Conservation (phyloP, 2,888 invertebrate species). For the Tipula confusa region DNA sequence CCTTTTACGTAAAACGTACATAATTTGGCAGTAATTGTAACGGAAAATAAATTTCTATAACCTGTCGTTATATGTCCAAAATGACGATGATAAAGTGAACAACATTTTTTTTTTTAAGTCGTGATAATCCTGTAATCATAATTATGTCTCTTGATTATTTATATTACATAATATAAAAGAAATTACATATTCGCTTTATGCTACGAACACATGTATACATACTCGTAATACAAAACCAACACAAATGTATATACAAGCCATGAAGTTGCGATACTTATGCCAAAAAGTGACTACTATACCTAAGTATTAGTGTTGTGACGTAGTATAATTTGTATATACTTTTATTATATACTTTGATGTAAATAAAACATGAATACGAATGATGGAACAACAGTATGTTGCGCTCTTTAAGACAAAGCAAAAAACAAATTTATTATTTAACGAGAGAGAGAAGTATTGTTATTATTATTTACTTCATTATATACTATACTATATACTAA, state of each 20-base stretch:
- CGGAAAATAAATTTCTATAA: neutral
- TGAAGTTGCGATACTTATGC: no score
- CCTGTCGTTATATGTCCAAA: neutral
- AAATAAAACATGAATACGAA: no score
- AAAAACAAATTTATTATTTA: no score
- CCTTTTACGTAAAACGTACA: neutral
- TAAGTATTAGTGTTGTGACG: no score
- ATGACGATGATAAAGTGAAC: neutral
- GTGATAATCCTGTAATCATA: neutral
- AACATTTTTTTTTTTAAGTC: neutral
- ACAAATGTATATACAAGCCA: neutral
- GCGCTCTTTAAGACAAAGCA: no score
- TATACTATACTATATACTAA: no score
- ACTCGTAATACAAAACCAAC: neutral
- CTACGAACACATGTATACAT: neutral
- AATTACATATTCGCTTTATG: neutral
- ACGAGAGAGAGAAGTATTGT: no score
- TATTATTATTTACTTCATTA: no score
- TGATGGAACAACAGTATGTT: no score
- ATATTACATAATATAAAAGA: neutral
- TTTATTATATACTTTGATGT: no score
- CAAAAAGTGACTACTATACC: no score
- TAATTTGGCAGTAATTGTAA: slow-evolving; percentile 20
- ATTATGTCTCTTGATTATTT: neutral
- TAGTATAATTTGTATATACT: no score